phyloP scores from a whole-genome alignment of 1,140 invertebrate genomes.

The Formica selysi region DNA sequence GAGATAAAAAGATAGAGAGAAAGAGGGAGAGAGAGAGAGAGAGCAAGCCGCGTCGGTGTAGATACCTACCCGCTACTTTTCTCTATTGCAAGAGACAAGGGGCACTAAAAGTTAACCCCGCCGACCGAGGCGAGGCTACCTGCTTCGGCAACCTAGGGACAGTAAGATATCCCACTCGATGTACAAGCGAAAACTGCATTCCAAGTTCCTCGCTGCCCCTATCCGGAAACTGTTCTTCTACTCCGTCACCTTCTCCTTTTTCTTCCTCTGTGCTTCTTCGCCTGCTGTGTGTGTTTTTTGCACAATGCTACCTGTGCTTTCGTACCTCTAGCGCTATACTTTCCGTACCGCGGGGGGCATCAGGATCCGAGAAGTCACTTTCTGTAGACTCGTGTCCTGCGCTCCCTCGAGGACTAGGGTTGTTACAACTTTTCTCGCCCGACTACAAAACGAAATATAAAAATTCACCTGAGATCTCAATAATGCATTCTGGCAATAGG shows the following conservation, averaged over 20 bases:
- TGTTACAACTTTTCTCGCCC: constrained; percentile 73
- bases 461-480: constrained; percentile 74
- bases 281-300: background rate
- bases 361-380: constrained; percentile 71
- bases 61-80: constrained; percentile 77
- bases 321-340: constrained; percentile 13
- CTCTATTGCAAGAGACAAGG: constrained; percentile 72
- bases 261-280: constrained; percentile 24
- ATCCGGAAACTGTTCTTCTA: constrained; percentile 59
- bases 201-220: constrained; percentile 65
- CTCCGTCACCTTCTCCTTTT: constrained; percentile 19
- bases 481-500: constrained; percentile 64
- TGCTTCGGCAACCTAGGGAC: constrained; percentile 43
- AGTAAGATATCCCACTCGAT: constrained; percentile 51
- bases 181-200: constrained; percentile 75
- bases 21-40: background rate
- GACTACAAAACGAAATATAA: constrained; percentile 70
- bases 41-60: constrained; percentile 16
- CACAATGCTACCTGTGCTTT: constrained; percentile 22
- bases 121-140: constrained; percentile 39
- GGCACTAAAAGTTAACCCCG: constrained; percentile 73
- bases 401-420: constrained; percentile 62
- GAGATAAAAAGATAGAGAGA: constrained; percentile 13
- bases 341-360: constrained; percentile 43
- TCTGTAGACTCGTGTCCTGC: constrained; percentile 62